Conservation (phyloP, 2,888 invertebrate species). For the Rugalucina vietnamica region DNA sequence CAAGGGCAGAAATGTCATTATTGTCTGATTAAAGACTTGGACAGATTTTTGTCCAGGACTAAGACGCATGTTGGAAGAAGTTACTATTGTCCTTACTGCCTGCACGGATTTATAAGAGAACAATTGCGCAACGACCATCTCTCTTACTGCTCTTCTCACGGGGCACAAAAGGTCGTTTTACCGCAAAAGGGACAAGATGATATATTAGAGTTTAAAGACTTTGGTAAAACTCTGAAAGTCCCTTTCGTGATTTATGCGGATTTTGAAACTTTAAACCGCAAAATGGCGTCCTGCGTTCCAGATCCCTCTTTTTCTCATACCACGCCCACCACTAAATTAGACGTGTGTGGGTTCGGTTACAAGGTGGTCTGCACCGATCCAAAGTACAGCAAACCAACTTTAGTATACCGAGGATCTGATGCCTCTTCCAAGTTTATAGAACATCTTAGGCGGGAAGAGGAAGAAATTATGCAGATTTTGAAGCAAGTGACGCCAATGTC, state of each 20-base stretch:
- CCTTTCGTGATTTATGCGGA: slow-evolving; percentile 51
- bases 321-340: slow-evolving; percentile 10
- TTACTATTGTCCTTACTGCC: slow-evolving; percentile 47
- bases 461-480: slow-evolving; percentile 33
- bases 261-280: slow-evolving; percentile 43
- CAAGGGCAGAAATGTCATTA: slow-evolving; percentile 38
- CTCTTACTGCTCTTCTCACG: slow-evolving; percentile 38
- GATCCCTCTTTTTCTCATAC: not conserved
- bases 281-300: slow-evolving; percentile 23
- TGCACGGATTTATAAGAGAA: slow-evolving; percentile 42
- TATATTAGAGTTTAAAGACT: slow-evolving; percentile 46
- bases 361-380: slow-evolving; percentile 39
- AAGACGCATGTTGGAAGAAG: not conserved
- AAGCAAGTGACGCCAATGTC: slow-evolving; percentile 30
- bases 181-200: slow-evolving; percentile 50
- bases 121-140: slow-evolving; percentile 21
- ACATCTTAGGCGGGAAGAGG: slow-evolving; percentile 32
- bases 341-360: slow-evolving; percentile 45
- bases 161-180: slow-evolving; percentile 47
- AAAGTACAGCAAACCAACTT: slow-evolving; percentile 42
- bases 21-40: slow-evolving; percentile 49
- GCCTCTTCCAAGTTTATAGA: slow-evolving; percentile 31
- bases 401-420: slow-evolving; percentile 41
- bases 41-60: slow-evolving; percentile 46
- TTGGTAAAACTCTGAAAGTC: slow-evolving; percentile 33